These are phyloP conservation scores for Coranthus polyacanthus DNA, from an alignment of 2,797 vertebrate genomes.

Conservation along the genomic window DNA sequence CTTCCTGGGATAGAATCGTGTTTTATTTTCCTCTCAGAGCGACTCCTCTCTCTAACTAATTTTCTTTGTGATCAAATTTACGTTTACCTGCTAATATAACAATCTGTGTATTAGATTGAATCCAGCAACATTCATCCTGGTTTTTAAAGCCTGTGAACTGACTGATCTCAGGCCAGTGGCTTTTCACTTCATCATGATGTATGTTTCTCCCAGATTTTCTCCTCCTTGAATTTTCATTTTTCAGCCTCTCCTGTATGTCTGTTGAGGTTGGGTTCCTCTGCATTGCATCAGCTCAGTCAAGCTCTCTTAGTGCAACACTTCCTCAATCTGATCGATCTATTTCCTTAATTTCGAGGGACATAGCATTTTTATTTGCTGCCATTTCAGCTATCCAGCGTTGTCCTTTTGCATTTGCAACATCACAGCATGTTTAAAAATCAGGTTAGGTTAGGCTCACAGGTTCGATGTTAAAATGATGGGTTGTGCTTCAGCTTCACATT, in stretches of 20 bases:
- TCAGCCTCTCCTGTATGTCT: conserved; percentile 1
- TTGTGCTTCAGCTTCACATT: conserved; percentile 9
- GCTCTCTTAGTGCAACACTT: conserved; percentile 57
- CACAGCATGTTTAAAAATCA: background rate
- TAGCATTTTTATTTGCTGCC: background rate
- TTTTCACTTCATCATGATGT: background rate
- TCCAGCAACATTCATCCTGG: background rate
- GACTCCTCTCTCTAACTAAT: background rate
- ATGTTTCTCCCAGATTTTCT: background rate
- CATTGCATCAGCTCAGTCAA: conserved; percentile 57
- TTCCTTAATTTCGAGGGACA: background rate
- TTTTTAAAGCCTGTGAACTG: background rate
- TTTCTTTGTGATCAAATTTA: conserved; percentile 5
- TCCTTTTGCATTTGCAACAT: background rate
- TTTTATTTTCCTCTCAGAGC: conserved; percentile 24
- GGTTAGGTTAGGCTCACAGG: background rate
- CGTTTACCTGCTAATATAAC: background rate
- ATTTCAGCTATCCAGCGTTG: background rate
- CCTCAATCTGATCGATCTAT: conserved; percentile 38
- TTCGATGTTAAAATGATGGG: background rate
- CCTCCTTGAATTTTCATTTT: conserved; percentile 4
- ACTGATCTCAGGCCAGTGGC: background rate
- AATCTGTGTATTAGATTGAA: background rate
- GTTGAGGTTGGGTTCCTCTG: conserved; percentile 24
- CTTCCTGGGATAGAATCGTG: conserved; percentile 58